Base-by-base conservation (phyloP, 1,140 invertebrate species). In the Hydropsyche tenuis region DNA sequence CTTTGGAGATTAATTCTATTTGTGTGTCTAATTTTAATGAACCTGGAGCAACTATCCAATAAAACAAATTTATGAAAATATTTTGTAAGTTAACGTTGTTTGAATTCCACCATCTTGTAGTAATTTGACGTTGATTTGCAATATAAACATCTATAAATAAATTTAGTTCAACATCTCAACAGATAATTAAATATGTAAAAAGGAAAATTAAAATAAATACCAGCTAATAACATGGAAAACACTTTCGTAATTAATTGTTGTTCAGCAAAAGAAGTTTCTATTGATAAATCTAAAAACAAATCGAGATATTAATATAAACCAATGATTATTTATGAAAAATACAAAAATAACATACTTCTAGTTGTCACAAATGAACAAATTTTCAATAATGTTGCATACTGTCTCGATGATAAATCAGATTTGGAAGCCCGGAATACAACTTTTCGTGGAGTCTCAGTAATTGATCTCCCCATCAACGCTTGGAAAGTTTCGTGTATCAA, bases 21-120 rank as follows among this genome's bases (percentile, higher is more conserved):
- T 69, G 53, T 14, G 70, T 14, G 73, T 77, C 68, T 63, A 62
- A 9, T 74, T 78, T 75, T 45, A 78, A 80, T 3, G 71, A 46
- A 9, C 18, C 6, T 1, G 82, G 81, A 3, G 79, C 75, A 6
- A 78, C 80, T 25, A 79, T 80, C 82, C 82, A 85, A 79, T 79
- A 81, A 75, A 83, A 80, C 78, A 82, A 74, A 63, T 82, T 80
- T 60, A 78, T 74, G 66, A 83, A 78, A 70, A 80, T 73, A 1
- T 62, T 65, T 65, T 77, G 76, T 77, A 80, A 81, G 66, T 79
- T 79, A 16, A 76, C 80, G 69, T 78, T 48, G n/a, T 25, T 51
- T 12, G 11, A 43, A 43, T 18, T 42, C 60, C 60, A 79, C 80
- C 81, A 80, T 80, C 80, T 79, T 37, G 71, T 74, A 7, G 30